These are phyloP conservation scores for Xylocopa sonorina DNA, from an alignment of 1,140 invertebrate species.

Conservation along the genomic window DNA sequence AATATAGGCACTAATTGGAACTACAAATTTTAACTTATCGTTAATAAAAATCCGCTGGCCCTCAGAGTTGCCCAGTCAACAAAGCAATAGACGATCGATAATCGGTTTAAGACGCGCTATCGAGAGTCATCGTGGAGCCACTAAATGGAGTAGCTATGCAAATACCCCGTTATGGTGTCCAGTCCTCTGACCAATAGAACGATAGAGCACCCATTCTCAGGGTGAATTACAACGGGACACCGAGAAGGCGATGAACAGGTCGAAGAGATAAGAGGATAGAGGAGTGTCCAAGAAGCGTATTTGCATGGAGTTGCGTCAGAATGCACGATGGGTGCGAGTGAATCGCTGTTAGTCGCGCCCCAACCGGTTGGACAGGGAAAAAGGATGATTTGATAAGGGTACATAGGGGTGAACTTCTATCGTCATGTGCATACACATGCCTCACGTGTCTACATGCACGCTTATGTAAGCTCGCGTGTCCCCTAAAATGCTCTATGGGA, in stretches of 20 bases:
- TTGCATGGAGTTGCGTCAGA: constrained; percentile 69
- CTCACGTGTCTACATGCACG: no score
- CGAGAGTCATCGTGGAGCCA: neutral
- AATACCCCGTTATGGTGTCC: constrained; percentile 1
- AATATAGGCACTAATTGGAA: no score
- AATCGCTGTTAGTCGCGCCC: constrained; percentile 48
- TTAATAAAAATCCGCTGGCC: no score
- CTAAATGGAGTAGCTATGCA: constrained; percentile 12
- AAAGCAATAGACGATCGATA: neutral
- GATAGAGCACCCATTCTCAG: constrained; percentile 1
- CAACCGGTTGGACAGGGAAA: constrained; percentile 44
- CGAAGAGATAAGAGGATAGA: constrained; percentile 39
- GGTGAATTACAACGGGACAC: neutral
- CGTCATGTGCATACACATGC: neutral
- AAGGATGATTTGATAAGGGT: constrained; percentile 49
- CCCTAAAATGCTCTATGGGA: neutral
- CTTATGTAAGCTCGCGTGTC: neutral
- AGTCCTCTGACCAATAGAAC: neutral
- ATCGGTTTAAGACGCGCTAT: neutral
- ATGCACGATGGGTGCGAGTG: constrained; percentile 48
- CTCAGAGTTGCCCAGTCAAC: no score
- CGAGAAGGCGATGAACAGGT: constrained; percentile 12
- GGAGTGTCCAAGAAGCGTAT: constrained; percentile 47
- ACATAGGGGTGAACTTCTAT: constrained; percentile 48
- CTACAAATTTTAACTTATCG: no score